These are phyloP conservation scores for Globodera rostochiensis DNA, from an alignment of 1,140 invertebrate species.

Conservation along the genomic window DNA sequence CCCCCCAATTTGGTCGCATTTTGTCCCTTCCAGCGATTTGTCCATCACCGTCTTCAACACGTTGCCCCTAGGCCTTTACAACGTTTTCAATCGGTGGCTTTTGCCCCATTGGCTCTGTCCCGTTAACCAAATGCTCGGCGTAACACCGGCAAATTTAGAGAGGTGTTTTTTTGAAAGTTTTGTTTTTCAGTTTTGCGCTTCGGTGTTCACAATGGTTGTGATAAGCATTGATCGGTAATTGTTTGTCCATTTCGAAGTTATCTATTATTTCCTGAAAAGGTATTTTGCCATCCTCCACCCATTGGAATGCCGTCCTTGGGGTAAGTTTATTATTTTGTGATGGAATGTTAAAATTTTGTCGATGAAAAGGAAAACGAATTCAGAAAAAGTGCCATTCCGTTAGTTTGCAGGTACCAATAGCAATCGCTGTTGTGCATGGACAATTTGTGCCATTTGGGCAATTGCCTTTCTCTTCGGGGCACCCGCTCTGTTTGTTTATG, in stretches of 20 bases:
- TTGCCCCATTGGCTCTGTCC: conserved; percentile 58
- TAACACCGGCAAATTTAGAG: conserved; percentile 52
- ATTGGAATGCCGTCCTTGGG: conserved; percentile 79
- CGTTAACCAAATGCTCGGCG: conserved; percentile 64
- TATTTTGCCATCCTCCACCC: conserved; percentile 89
- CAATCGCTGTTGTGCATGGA: neutral
- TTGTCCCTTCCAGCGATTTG: conserved; percentile 33
- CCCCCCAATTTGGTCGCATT: neutral
- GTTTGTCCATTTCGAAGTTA: neutral
- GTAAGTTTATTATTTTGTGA: neutral
- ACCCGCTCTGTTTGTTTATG: neutral
- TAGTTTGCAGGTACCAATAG: neutral
- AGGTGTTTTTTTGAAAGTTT: neutral
- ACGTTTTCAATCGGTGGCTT: conserved; percentile 63
- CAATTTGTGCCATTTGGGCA: conserved; percentile 11
- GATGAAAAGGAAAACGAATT: neutral
- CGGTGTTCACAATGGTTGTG: conserved; percentile 64
- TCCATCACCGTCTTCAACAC: conserved; percentile 61
- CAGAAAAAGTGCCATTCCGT: neutral
- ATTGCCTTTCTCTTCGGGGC: conserved; percentile 69
- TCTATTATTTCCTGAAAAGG: conserved; percentile 69
- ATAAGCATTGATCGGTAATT: conserved; percentile 61
- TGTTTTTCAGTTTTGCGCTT: conserved; percentile 51
- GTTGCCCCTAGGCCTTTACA: conserved; percentile 58
- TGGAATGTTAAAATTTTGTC: neutral